Conservation (phyloP, 2,797 vertebrate species). For the Sebastes paucispinis region DNA sequence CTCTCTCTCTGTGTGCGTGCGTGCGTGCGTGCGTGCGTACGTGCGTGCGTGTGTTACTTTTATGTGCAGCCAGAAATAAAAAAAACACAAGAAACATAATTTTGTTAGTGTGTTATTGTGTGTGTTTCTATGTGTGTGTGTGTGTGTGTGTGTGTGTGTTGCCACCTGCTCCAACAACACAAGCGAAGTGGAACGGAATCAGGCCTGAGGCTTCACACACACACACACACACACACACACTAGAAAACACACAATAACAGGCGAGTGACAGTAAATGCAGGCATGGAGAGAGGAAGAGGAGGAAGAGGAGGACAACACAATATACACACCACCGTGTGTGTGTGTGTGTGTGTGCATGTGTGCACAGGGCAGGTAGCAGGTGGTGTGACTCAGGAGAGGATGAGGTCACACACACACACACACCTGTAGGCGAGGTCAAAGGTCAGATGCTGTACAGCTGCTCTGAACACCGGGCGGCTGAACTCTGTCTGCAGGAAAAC, state of each 20-base stretch:
- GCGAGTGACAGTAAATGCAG: conserved; percentile 38
- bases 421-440: conserved; percentile 53
- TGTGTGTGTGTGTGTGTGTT: conserved; percentile 19
- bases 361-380: conserved; percentile 51
- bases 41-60: conserved; percentile 27
- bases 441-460: conserved; percentile 63
- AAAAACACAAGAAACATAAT: conserved; percentile 48
- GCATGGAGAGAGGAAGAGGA: conserved; percentile 1
- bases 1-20: no score
- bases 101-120: conserved; percentile 22
- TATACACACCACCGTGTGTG: background rate
- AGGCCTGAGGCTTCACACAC: conserved; percentile 62
- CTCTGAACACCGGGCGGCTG: conserved; percentile 29
- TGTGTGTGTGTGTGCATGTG: conserved; percentile 13
- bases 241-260: conserved; percentile 21
- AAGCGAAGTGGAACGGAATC: conserved; percentile 74
- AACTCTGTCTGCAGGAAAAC: conserved; percentile 1
- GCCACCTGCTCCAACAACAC: conserved; percentile 71
- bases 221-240: conserved; percentile 35
- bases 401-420: conserved; percentile 9
- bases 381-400: conserved; percentile 49
- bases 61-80: conserved; percentile 40
- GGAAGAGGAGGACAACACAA: conserved; percentile 3
- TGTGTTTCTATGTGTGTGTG: background rate
- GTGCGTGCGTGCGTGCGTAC: conserved; percentile 16